Percentiles rank a stretch among this genome's conserved stretches.
Evolutionary conservation across 2,113 vertebrate species (phyloP).

Genomic region (Colinus virginianus): DNA sequence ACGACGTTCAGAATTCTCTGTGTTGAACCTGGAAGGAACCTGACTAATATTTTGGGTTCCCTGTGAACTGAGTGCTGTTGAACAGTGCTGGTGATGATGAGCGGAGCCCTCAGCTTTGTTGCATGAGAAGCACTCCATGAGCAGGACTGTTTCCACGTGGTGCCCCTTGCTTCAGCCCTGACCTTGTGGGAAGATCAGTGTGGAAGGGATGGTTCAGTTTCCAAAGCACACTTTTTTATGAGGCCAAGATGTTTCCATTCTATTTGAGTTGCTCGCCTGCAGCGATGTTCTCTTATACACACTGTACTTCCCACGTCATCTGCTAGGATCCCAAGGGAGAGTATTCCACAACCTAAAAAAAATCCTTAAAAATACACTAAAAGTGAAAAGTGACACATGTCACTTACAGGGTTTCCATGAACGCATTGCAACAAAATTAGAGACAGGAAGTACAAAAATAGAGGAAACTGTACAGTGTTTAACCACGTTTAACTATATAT

Average conservation of each 20-base stretch:
- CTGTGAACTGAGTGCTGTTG: rapidly evolving
- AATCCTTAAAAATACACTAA: neutral
- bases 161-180: neutral
- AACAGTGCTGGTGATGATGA: neutral
- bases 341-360: neutral
- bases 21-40: neutral
- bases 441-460: slow-evolving; percentile 19
- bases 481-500: neutral
- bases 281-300: neutral
- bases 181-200: neutral
- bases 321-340: neutral
- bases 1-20: neutral
- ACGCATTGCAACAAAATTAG: neutral
- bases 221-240: slow-evolving; percentile 18
- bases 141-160: neutral
- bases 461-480: neutral
- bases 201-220: neutral
- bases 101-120: neutral
- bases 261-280: neutral
- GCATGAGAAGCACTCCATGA: rapidly evolving
- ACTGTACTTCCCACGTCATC: neutral
- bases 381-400: neutral
- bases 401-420: neutral
- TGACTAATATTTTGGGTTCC: rapidly evolving
- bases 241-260: slow-evolving; percentile 35